Conservation (phyloP, 2,113 vertebrate genomes). For the Chascanopsetta lugubris region DNA sequence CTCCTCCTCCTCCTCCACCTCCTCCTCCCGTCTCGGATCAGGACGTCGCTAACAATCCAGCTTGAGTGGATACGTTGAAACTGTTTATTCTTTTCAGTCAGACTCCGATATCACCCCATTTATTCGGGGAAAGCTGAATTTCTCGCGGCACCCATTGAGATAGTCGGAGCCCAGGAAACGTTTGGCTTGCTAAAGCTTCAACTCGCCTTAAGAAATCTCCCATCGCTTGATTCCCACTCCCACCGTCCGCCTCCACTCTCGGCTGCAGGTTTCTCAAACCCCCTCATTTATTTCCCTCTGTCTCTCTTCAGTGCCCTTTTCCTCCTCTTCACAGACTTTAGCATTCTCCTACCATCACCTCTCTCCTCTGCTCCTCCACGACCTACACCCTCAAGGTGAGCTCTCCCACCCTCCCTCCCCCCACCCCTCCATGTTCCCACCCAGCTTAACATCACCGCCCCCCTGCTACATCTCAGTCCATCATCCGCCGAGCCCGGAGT, state of each 20-base stretch:
- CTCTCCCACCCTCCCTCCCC: slow-evolving; percentile 9
- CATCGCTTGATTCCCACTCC: slow-evolving; percentile 11
- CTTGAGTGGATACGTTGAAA: neutral
- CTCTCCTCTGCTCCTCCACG: slow-evolving; percentile 2
- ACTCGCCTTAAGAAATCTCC: slow-evolving; percentile 18
- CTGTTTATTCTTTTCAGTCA: slow-evolving; percentile 23
- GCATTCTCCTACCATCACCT: slow-evolving; percentile 11
- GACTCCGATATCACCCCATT: slow-evolving; percentile 12
- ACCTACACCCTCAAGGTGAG: slow-evolving; percentile 25
- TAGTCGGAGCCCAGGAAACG: slow-evolving; percentile 22
- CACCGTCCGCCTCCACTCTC: slow-evolving; percentile 4
- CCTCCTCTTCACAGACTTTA: neutral
- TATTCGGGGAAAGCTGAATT: neutral
- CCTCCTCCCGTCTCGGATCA: slow-evolving; percentile 2
- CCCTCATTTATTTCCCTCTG: neutral
- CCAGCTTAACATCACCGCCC: slow-evolving; percentile 36
- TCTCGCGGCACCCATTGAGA: neutral
- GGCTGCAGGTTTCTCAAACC: slow-evolving; percentile 1
- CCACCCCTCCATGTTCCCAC: slow-evolving; percentile 13
- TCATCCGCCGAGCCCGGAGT: slow-evolving; percentile 54
- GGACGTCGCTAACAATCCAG: neutral
- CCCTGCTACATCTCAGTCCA: slow-evolving; percentile 34
- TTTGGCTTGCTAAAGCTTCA: slow-evolving; percentile 43
- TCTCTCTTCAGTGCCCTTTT: neutral
- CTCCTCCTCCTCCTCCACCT: neutral